phyloP scores from a whole-genome alignment of 2,113 vertebrate species.

The Neogale vison region DNA sequence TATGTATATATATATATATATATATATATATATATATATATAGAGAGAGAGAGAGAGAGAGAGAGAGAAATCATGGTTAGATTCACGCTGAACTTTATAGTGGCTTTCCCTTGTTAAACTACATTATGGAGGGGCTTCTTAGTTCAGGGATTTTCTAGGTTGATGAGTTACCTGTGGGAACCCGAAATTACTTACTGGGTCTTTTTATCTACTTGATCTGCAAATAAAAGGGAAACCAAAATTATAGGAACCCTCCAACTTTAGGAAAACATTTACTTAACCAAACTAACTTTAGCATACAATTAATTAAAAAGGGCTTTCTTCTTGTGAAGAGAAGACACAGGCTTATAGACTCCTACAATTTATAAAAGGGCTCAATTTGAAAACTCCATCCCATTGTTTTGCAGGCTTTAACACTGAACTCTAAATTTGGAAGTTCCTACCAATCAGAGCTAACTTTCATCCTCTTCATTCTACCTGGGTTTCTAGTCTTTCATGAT shows the following conservation, averaged over 20 bases:
- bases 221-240: constrained; percentile 47
- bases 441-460: not conserved
- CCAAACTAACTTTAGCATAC: not conserved
- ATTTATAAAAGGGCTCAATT: constrained; percentile 1
- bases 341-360: not conserved
- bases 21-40: not conserved
- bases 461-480: not conserved
- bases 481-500: not conserved
- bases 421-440: not conserved
- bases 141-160: not conserved
- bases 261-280: constrained; percentile 11
- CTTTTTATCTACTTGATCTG: constrained; percentile 1
- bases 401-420: not conserved
- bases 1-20: not conserved
- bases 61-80: not conserved
- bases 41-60: too few relatives aligned
- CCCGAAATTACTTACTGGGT: not conserved
- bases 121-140: not conserved
- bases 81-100: not conserved
- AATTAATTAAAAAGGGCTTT: constrained; percentile 21
- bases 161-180: not conserved
- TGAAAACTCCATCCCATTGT: not conserved
- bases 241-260: not conserved
- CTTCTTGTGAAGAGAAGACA: constrained; percentile 23
- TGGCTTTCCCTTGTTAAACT: not conserved